A percentile compares a stretch with the other conserved stretches of the same genome.
These are phyloP conservation scores for Philaethria dido DNA, from an alignment of 2,888 invertebrate genomes.

Conservation along the genomic window DNA sequence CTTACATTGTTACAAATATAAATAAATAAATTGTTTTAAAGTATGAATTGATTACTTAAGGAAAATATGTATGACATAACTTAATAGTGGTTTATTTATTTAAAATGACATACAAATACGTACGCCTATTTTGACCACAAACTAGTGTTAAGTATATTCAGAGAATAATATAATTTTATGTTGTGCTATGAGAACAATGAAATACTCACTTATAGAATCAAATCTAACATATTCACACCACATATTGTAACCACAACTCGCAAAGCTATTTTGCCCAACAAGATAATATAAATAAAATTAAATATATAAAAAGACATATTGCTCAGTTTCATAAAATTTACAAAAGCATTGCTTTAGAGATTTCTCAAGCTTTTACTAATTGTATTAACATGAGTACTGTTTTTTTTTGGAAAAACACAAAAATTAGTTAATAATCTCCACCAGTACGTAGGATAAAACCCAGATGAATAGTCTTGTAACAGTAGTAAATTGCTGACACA, in stretches of 20 bases:
- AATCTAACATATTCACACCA: conserved; percentile 2
- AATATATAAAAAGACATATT: neutral
- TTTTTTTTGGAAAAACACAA: too few species aligned
- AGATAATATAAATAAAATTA: conserved; percentile 1
- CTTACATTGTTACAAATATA: too few species aligned
- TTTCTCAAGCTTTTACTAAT: too few species aligned
- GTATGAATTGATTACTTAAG: neutral
- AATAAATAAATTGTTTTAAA: neutral
- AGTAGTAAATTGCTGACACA: too few species aligned
- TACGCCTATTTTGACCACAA: conserved; percentile 1
- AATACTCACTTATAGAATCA: neutral
- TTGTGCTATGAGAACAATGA: neutral
- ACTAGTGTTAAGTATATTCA: neutral
- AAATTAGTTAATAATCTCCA: too few species aligned
- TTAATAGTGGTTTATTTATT: conserved; percentile 3
- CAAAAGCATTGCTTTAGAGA: too few species aligned
- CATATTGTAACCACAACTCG: neutral
- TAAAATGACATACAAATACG: neutral
- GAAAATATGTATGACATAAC: conserved; percentile 15
- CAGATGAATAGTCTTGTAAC: too few species aligned
- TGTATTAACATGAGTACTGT: too few species aligned
- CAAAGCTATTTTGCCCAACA: neutral
- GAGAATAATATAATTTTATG: too few species aligned
- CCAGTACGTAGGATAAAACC: too few species aligned
- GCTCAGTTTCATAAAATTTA: neutral